Percentiles rank a stretch among this genome's conserved stretches.
Evolutionary conservation across 2,113 vertebrate genomes (phyloP).

Genomic region (Chunga burmeisteri): DNA sequence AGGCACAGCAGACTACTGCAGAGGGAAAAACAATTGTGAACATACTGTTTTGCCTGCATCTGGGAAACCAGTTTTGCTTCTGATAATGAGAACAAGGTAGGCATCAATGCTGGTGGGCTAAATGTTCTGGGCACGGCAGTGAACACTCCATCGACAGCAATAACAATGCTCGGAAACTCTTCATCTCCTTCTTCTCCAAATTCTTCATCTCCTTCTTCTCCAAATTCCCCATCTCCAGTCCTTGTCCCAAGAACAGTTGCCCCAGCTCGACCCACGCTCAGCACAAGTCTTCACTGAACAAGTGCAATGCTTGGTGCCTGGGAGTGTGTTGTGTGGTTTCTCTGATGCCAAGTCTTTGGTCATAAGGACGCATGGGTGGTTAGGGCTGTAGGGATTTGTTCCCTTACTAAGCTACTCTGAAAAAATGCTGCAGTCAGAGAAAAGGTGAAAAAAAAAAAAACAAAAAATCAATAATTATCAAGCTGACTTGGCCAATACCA

Average conservation of each 20-base stretch:
- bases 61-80: not conserved
- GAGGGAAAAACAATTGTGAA: not conserved
- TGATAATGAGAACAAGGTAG: not conserved
- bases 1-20: not conserved
- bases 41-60: not conserved
- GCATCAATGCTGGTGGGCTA: not conserved
- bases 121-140: not conserved
- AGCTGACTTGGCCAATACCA: not conserved
- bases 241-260: not conserved
- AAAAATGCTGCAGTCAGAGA: not conserved
- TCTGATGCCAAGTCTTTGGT: too few species aligned
- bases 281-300: not conserved
- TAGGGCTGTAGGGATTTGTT: not conserved
- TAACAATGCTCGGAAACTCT: not conserved
- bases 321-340: fast-evolving
- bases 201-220: not conserved
- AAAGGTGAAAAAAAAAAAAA: not conserved
- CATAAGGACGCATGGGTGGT: not conserved
- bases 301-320: too few species aligned
- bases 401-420: not conserved
- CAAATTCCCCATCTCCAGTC: not conserved
- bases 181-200: not conserved
- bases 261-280: fast-evolving
- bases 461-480: not conserved
- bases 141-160: fast-evolving